Percentiles rank a stretch among this genome's conserved stretches.
Evolutionary conservation across 2,888 invertebrate genomes (phyloP).

Genomic region (Trisateles emortualis): DNA sequence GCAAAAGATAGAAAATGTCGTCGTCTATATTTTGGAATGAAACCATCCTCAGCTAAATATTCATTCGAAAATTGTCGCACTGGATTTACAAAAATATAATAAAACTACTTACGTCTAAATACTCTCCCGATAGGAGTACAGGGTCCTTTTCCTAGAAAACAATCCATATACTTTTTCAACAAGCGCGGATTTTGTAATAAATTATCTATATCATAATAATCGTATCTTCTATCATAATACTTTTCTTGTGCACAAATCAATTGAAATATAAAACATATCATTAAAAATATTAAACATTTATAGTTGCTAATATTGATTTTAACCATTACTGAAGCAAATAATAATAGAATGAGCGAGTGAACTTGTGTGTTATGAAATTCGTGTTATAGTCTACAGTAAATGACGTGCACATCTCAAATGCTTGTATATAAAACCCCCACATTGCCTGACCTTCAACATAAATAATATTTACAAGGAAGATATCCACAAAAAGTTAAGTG

Average conservation of each 20-base stretch:
- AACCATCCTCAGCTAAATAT: too few species aligned
- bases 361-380: conserved; percentile 34
- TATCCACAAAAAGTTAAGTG: conserved; percentile 52
- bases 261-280: conserved; percentile 21
- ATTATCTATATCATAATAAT: conserved; percentile 90
- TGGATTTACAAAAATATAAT: too few species aligned
- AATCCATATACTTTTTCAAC: conserved; percentile 89
- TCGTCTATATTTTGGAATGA: too few species aligned
- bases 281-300: conserved; percentile 18
- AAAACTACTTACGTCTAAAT: conserved; percentile 67
- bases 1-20: too few species aligned
- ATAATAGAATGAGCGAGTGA: background rate
- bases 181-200: conserved; percentile 89
- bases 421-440: conserved; percentile 64
- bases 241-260: conserved; percentile 49
- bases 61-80: too few species aligned
- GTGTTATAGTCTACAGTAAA: conserved; percentile 45
- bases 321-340: conserved; percentile 21
- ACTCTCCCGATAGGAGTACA: conserved; percentile 72
- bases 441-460: conserved; percentile 59
- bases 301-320: conserved; percentile 16
- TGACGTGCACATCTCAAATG: conserved; percentile 55
- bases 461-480: conserved; percentile 53
- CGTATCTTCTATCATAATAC: conserved; percentile 80
- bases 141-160: conserved; percentile 76